Evolutionary conservation across 2,888 invertebrate genomes (phyloP), one percentile per base, ranked within the genome.

Genomic region (Cordylochernes scorpioides): DNA sequence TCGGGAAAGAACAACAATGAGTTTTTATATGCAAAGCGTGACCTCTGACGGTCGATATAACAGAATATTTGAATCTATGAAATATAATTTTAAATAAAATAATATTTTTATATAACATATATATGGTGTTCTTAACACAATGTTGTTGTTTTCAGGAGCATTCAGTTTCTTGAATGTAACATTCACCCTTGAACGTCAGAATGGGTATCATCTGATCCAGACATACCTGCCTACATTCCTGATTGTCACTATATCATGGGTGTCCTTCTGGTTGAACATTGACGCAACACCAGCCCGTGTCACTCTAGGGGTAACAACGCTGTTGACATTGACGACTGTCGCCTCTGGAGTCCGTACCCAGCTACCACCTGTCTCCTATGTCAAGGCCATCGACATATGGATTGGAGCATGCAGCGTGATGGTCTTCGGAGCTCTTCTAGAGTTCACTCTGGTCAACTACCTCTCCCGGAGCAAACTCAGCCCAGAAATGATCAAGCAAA

Each of bases 331-430:
- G 14, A 35, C 39, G 2, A 40, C 39, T 4, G 29, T 28, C 3
- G 39, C 39, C 8, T 32, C 17, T 7, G 36, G 34, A 4, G 34
- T 39, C 3, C 27, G 34, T 13, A 25, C 21, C 7, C 18, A 25
- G 12, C 30, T 36, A n/a, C 36, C 36, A 7, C 39, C 39, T 9
- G 36, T 36, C 9, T 39, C 39, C n/a, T 36, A 36, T 24, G 17
- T 39, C 3, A 25, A 30, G 17, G 34, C 34, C 2, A 33, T 33
- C 15, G 39, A 39, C 27, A 33, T 38, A 7, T 38, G 38, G 38
- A 38, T 38, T 10, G 38, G 39, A n/a, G 27, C 38, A 7, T 36
- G 37, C 21, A 28, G 32, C 9, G 36, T 33, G n/a, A 37, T 36
- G 29, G 38, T 36, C 8, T 38, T 36, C 17, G 37, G 38, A 10